Evolutionary conservation across 2,797 vertebrate genomes (phyloP), one percentile per base, ranked within the genome.

Genomic region (Nyctalus aviator): DNA sequence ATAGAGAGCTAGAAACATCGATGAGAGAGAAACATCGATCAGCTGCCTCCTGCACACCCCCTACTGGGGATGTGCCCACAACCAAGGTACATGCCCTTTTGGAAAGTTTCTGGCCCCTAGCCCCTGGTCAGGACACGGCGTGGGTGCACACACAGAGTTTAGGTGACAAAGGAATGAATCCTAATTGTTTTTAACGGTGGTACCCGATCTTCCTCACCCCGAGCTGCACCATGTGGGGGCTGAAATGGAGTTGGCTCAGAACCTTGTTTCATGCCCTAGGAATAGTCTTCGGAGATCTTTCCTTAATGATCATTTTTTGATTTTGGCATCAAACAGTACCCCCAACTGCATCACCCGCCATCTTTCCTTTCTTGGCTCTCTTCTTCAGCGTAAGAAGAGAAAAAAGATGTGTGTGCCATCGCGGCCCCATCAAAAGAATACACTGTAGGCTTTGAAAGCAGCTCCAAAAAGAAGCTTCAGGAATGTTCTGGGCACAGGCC

Each of bases 381-480:
- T 90, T 69, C 95, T 97, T 90, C 77, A 79, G 53, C 55, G 84
- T 84, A 66, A 83, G 68, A 30, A n/a, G 30, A 44, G 93, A 83
- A 64, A 64, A n/a, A 4, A 92, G 76, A 35, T 20, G 15, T 72
- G 15, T 72, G 57, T 35, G 53, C 57, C 46, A 14, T 72, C 37
- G 1, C 21, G 17, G 68, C n/a, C 14, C 46, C 62, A 25, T 95
- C 81, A 89, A 64, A 95, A 53, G 84, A 66, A 27, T 32, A 14
- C 23, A 37, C 66, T 41, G 2, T 9, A 11, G 76, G 25, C 72
- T 96, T 95, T 95, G 88, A 96, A 64, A 81, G 79, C 55, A 9
- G 35, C 57, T 84, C 73, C 44, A 66, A 32, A 69, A 62, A 75
- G 87, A 76, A 91, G 62, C 76, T 48, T 57, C 32, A 76, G 59